Conservation (phyloP, 2,113 vertebrate genomes). For the Deroptyus accipitrinus region DNA sequence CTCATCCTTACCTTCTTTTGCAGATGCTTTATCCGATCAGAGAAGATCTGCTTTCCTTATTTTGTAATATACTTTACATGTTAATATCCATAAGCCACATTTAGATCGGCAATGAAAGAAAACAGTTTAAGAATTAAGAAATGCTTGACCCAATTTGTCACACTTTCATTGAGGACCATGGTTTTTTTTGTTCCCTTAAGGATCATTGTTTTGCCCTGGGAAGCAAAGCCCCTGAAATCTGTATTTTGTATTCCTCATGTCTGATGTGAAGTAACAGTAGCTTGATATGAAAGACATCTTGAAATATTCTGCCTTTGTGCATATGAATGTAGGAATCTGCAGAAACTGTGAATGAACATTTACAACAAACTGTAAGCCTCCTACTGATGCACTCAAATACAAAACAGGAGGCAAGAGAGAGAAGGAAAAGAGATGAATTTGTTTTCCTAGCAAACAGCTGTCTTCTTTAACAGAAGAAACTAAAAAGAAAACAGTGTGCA, state of each 20-base stretch:
- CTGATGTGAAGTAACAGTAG: background rate
- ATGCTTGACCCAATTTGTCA: background rate
- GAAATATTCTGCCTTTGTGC: constrained; percentile 56
- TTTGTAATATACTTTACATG: background rate
- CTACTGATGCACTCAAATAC: constrained; percentile 44
- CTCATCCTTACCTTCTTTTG: background rate
- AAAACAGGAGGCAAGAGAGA: constrained; percentile 57
- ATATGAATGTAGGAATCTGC: constrained; percentile 53
- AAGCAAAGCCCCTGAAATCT: constrained; percentile 2
- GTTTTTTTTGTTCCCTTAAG: background rate
- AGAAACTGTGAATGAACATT: constrained; percentile 64
- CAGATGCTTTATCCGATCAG: background rate
- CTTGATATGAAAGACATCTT: constrained; percentile 37
- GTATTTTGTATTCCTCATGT: background rate
- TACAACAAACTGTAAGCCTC: constrained; percentile 64
- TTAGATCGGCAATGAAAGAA: background rate
- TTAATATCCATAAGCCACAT: background rate
- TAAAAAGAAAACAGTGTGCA: constrained; percentile 37
- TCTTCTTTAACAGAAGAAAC: constrained; percentile 56
- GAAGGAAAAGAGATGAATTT: constrained; percentile 54
- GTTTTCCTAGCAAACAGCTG: constrained; percentile 64
- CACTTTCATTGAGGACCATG: background rate
- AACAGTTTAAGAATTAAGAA: background rate
- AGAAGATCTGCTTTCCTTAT: background rate
- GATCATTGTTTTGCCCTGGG: background rate